Evolutionary conservation across 2,888 invertebrate species (phyloP), one percentile per base, ranked within the genome.

Genomic region (Athalia cordata): DNA sequence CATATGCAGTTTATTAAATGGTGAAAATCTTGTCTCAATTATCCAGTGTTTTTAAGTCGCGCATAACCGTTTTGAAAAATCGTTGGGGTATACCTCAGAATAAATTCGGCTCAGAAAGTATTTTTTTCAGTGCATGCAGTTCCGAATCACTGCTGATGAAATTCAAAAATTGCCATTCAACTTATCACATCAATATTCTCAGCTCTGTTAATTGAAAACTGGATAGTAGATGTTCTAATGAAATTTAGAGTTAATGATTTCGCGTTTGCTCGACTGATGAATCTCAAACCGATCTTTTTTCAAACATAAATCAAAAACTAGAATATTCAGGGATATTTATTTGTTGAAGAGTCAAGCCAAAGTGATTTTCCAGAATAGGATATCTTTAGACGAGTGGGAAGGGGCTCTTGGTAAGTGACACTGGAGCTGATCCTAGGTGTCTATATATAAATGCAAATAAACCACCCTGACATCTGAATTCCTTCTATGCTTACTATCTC

Each of bases 391-490:
- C 61, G 6, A 15, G 62, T 75, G 50, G 62, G 43, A 75, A 64
- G 64, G 62, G 62, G 75, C 64, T 75, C 62, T 7, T 75, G 75
- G 75, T 64, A 75, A 75, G 75, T 75, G 75, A 75, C 75, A 75
- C 62, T 75, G 75, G 64, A 64, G 75, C 75, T 75, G 62, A 75
- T 75, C 75, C 75, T 75, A 75, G 75, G 75, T 64, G 62, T 87
- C 89, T 89, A 89, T 88, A 89, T 89, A 89, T 89, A 89, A 88
- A 88, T 84, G 84, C 86, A 89, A 89, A 89, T 89, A 89, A 89
- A 89, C 81, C 85, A 88, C 81, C 83, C 81, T 85, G 87, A 88
- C 88, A 86, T 87, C 87, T 87, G 86, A 88, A 87, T 86, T 83
- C 75, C 75, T 75, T 62, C 64, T 13, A 49, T 50, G 64, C 75